A percentile compares a stretch with the other conserved stretches of the same genome.
These are phyloP conservation scores for Perccottus glenii DNA, from an alignment of 2,113 vertebrate genomes.

Conservation along the genomic window DNA sequence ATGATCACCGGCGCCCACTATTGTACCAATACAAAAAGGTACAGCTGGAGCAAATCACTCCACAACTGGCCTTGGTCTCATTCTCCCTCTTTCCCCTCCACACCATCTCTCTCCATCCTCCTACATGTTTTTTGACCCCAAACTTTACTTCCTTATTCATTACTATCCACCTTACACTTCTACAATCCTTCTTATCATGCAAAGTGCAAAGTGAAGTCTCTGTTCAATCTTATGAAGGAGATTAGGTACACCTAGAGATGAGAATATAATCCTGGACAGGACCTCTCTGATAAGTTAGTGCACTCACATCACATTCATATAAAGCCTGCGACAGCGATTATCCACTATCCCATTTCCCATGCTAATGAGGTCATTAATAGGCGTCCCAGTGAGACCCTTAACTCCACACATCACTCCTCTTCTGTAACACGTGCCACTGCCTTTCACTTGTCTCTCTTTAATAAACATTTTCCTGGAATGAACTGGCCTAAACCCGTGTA, in stretches of 20 bases:
- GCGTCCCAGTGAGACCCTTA: background rate
- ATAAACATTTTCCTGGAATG: background rate
- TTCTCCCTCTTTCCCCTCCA: slow-evolving; percentile 14
- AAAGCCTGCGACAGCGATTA: slow-evolving; percentile 16
- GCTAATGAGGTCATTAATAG: slow-evolving; percentile 44
- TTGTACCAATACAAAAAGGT: slow-evolving; percentile 52
- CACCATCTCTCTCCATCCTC: slow-evolving; percentile 13
- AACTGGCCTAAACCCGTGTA: no score
- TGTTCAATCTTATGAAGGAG: slow-evolving; percentile 37
- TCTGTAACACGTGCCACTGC: slow-evolving; percentile 15
- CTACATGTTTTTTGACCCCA: background rate
- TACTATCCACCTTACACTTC: background rate
- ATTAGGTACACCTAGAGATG: slow-evolving; percentile 45
- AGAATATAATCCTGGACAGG: slow-evolving; percentile 31
- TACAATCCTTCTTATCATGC: background rate
- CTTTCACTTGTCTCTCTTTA: slow-evolving; percentile 8
- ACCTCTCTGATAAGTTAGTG: slow-evolving; percentile 25
- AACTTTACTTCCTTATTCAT: background rate
- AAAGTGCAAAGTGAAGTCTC: slow-evolving; percentile 12
- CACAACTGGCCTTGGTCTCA: slow-evolving; percentile 15
- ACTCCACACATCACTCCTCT: slow-evolving; percentile 14
- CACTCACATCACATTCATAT: slow-evolving; percentile 34
- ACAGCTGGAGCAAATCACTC: slow-evolving; percentile 55
- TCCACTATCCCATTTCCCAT: slow-evolving; percentile 18
- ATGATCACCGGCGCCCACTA: slow-evolving; percentile 33